Percentiles rank a stretch among this genome's conserved stretches.
phyloP scores from a whole-genome alignment of 2,888 invertebrate genomes.

The Pristionchus entomophagus region DNA sequence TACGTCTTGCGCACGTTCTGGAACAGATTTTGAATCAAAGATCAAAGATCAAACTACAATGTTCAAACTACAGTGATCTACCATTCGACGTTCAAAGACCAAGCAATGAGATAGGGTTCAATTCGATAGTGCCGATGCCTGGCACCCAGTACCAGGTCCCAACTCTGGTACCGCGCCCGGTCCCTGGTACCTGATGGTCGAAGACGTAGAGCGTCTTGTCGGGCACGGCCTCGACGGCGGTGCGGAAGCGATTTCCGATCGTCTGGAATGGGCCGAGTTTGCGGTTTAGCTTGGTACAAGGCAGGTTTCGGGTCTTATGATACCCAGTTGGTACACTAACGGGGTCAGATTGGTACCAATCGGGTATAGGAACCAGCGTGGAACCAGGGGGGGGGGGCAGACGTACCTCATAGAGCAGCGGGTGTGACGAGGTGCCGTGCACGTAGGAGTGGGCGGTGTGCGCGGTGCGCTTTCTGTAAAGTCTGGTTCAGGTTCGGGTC shows the following conservation, averaged over 20 bases:
- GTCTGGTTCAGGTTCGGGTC: background rate
- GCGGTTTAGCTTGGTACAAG: background rate
- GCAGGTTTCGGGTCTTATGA: too few species aligned
- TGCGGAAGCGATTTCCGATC: constrained; percentile 47
- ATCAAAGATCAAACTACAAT: constrained; percentile 12
- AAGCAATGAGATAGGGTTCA: too few species aligned
- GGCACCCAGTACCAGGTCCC: too few species aligned
- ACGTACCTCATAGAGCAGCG: constrained; percentile 54
- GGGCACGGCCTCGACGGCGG: constrained; percentile 48
- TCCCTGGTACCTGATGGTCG: constrained; percentile 46
- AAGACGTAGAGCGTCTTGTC: constrained; percentile 49
- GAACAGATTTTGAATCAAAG: background rate
- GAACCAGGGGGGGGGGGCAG: background rate
- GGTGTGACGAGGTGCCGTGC: constrained; percentile 67
- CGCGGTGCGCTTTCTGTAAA: background rate
- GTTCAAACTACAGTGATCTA: background rate
- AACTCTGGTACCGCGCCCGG: too few species aligned
- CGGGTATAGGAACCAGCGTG: too few species aligned
- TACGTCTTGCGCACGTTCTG: constrained; percentile 38
- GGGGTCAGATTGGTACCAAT: background rate
- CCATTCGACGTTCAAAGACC: too few species aligned
- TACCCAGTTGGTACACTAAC: background rate
- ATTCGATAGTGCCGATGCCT: too few species aligned
- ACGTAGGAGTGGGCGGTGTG: constrained; percentile 55
- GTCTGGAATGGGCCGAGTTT: background rate